Evolutionary conservation across 64 coral and sea anemone species (phyloP).

Genomic region (Pachyseris speciosa): DNA sequence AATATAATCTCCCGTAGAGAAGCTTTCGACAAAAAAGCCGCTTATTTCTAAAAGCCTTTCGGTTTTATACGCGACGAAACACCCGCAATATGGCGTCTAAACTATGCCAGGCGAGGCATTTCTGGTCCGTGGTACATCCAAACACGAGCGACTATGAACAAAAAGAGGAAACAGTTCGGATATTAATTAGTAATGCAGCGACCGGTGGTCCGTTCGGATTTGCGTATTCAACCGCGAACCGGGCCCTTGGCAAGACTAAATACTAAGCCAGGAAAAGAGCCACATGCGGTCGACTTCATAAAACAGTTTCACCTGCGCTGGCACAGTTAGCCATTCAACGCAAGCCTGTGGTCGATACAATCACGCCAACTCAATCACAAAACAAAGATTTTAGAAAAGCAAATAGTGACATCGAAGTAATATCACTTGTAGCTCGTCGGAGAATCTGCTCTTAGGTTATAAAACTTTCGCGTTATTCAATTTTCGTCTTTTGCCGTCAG

Average conservation of each 20-base stretch:
- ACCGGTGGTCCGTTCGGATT: slow-evolving; percentile 9
- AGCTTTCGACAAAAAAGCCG: slow-evolving; percentile 9
- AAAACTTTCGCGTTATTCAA: background rate
- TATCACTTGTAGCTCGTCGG: background rate
- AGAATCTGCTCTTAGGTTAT: background rate
- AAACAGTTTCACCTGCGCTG: slow-evolving; percentile 14
- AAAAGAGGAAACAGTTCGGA: background rate
- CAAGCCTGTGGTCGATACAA: background rate
- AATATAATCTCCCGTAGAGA: background rate
- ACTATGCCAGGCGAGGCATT: background rate
- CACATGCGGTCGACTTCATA: background rate
- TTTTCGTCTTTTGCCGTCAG: background rate
- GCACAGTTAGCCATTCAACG: background rate
- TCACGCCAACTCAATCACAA: background rate
- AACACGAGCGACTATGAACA: background rate
- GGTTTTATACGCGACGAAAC: background rate
- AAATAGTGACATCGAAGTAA: background rate
- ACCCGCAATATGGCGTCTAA: slow-evolving; percentile 19
- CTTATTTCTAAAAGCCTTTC: background rate
- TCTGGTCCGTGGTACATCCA: background rate
- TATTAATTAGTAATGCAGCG: slow-evolving; percentile 46
- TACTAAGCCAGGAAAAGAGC: slow-evolving; percentile 21
- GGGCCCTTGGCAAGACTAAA: background rate
- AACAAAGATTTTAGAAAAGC: slow-evolving; percentile 4
- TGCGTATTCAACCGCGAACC: background rate